These are phyloP conservation scores for Psilopogon haemacephalus DNA, from an alignment of 2,113 vertebrate genomes.

Conservation along the genomic window DNA sequence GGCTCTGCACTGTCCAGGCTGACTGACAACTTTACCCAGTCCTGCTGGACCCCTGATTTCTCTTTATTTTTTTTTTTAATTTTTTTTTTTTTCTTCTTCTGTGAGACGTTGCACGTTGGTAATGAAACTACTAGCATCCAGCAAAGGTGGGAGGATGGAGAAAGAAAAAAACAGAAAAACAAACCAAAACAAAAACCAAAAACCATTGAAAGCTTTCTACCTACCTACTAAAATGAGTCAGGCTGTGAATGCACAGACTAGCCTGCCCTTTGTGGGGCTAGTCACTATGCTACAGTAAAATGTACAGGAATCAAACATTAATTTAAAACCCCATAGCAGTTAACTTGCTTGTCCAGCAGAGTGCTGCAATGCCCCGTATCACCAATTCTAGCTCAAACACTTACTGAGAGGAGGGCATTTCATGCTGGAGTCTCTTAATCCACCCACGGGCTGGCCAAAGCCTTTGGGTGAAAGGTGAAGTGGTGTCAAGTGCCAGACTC, in stretches of 20 bases:
- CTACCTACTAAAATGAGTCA: conserved; percentile 76
- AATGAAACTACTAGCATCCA: conserved; percentile 67
- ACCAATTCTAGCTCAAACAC: conserved; percentile 57
- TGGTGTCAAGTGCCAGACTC: conserved; percentile 60
- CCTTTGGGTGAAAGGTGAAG: conserved; percentile 59
- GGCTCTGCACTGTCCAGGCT: not conserved
- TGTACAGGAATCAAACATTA: conserved; percentile 76
- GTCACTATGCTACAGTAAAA: conserved; percentile 80
- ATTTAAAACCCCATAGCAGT: conserved; percentile 76
- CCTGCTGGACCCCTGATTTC: conserved; percentile 74
- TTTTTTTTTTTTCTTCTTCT: conserved; percentile 19
- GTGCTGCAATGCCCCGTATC: conserved; percentile 56
- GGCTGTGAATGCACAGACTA: conserved; percentile 67
- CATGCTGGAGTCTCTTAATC: conserved; percentile 70
- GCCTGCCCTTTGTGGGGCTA: conserved; percentile 67
- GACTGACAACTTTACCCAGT: conserved; percentile 60
- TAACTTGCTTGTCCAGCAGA: conserved; percentile 65
- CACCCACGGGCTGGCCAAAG: conserved; percentile 46
- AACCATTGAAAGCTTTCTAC: conserved; percentile 78
- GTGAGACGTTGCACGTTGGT: conserved; percentile 44
- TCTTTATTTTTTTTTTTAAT: too few species aligned
- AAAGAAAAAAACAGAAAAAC: conserved; percentile 13
- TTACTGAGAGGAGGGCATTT: conserved; percentile 68
- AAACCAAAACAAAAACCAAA: conserved; percentile 30
- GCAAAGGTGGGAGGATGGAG: conserved; percentile 41